Evolutionary conservation across 2,797 vertebrate species (phyloP).

Genomic region (Myioborus miniatus): DNA sequence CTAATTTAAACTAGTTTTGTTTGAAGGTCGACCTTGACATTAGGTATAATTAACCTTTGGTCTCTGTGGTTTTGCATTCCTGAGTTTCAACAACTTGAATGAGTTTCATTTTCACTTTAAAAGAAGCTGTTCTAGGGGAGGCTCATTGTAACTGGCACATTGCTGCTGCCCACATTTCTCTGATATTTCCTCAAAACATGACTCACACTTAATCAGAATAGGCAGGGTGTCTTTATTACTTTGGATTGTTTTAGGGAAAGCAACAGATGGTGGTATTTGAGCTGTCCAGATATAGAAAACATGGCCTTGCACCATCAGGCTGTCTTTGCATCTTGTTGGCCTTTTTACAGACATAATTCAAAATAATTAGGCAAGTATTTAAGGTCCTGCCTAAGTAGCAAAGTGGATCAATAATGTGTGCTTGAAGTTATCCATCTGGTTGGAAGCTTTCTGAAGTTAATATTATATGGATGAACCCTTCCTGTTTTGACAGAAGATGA

Average conservation of each 20-base stretch:
- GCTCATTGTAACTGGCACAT: neutral
- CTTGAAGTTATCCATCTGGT: neutral
- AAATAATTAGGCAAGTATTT: neutral
- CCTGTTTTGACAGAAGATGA: neutral
- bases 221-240: neutral
- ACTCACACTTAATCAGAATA: neutral
- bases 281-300: neutral
- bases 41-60: neutral
- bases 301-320: neutral
- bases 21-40: neutral
- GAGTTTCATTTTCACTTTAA: slow-evolving; percentile 26
- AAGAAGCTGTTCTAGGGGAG: neutral
- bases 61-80: neutral
- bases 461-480: neutral
- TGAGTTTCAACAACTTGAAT: slow-evolving; percentile 1
- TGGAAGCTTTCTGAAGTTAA: neutral
- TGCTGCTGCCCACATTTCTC: neutral
- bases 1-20: neutral
- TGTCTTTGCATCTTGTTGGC: neutral
- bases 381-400: neutral
- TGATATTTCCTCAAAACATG: neutral
- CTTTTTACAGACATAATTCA: neutral
- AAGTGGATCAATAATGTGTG: neutral
- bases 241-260: slow-evolving; percentile 10
- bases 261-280: neutral